A percentile compares a stretch with the other conserved stretches of the same genome.
phyloP scores from a whole-genome alignment of 2,797 vertebrate genomes.

The Heterohyrax brucei region DNA sequence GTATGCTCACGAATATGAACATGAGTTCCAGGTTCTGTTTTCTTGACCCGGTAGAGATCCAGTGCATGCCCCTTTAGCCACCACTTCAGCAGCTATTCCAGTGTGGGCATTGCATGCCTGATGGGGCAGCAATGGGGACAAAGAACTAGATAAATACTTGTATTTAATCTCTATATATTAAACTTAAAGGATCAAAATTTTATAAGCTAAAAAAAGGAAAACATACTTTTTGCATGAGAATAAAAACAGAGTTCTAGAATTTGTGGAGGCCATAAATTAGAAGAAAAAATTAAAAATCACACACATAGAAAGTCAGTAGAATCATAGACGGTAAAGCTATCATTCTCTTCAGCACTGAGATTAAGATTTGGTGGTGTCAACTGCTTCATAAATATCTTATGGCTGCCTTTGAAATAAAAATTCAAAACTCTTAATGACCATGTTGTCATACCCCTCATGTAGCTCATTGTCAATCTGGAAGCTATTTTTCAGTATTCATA shows the following conservation, averaged over 20 bases:
- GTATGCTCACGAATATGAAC: background rate
- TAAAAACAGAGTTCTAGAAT: conserved; percentile 41
- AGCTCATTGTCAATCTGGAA: conserved; percentile 59
- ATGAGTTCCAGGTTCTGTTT: background rate
- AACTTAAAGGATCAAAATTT: background rate
- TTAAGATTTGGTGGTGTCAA: conserved; percentile 47
- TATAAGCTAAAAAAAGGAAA: conserved; percentile 18
- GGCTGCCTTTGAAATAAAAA: conserved; percentile 62
- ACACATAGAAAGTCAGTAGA: conserved; percentile 19
- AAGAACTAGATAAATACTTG: background rate
- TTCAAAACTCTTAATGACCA: conserved; percentile 42
- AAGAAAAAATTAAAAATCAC: conserved; percentile 45
- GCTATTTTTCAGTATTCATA: conserved; percentile 51
- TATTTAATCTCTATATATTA: background rate
- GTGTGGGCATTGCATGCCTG: background rate
- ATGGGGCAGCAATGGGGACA: background rate
- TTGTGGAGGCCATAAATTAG: background rate
- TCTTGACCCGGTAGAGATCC: background rate
- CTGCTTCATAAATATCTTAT: conserved; percentile 49
- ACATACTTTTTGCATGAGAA: background rate
- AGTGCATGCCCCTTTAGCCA: background rate
- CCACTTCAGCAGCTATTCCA: background rate
- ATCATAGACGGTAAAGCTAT: conserved; percentile 68
- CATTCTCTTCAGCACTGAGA: conserved; percentile 38
- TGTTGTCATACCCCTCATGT: background rate